Evolutionary conservation across 2,113 vertebrate species (phyloP), one percentile per base, ranked within the genome.

Genomic region (Heloderma charlesbogerti): DNA sequence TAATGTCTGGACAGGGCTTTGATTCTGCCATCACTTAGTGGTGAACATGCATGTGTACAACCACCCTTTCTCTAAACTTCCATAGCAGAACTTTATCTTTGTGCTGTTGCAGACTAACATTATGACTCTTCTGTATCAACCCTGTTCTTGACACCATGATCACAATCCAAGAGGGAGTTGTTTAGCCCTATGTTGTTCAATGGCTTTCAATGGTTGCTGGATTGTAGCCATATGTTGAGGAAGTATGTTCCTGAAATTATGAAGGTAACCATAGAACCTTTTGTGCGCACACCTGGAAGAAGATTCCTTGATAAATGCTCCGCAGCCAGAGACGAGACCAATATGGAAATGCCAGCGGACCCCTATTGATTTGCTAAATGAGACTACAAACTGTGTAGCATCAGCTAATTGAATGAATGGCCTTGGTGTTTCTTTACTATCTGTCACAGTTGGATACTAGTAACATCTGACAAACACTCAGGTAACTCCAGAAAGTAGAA

Each of bases 381-480:
- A 89, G 80, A 31, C 37, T 34, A 71, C n/a, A 60, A 74, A 74
- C 51, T 74, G 77, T 18, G 18, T 40, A 54, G 6, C n/a, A 80
- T 80, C 77, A 84, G 48, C 54, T 80, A 90, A 86, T 86, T 86
- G 74, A 78, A 86, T 85, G 79, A 90, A 40, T 90, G 74, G 43
- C 25, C 34, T 51, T 78, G 63, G 45, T 86, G 34, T 90, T 79
- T 43, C 84, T 90, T 90, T 79, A 71, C 83, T 86, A 20, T 86
- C 60, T 86, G 48, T 86, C 75, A 71, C 89, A 80, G 48, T 22
- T 80, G 45, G 37, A 7, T 77, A 66, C 63, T 67, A 29, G 84
- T 85, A 91, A 88, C 18, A 6, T 6, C n/a, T 91, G 75, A 88
- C 84, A 57, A 40, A 72, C 54, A 81, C 67, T 91, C 51, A 87